Conservation (phyloP, 53 echinoderm and acorn worm species). For the Glandiceps talaboti region DNA sequence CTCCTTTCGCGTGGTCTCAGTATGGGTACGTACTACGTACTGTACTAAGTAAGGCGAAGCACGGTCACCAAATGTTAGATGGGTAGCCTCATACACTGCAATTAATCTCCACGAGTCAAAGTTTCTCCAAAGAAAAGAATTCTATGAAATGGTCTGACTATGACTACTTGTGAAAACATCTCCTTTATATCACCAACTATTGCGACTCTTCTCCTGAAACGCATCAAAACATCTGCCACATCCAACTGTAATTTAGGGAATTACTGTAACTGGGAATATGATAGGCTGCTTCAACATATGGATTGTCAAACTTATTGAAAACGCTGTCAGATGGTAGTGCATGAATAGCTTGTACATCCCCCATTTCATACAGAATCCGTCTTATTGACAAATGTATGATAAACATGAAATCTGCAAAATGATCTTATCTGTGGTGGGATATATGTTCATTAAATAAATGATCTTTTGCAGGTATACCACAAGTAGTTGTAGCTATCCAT, state of each 20-base stretch:
- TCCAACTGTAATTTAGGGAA: not conserved
- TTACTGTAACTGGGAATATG: too few species aligned
- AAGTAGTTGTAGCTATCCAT: too few species aligned
- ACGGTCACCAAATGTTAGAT: not conserved
- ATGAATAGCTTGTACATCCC: too few species aligned
- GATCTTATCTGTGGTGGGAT: too few species aligned
- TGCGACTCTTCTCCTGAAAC: not conserved
- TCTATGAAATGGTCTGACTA: not conserved
- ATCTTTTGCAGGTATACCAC: too few species aligned
- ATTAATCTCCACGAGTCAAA: not conserved
- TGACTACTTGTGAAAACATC: not conserved
- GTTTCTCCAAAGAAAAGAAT: not conserved
- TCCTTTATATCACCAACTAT: not conserved
- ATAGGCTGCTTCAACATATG: too few species aligned
- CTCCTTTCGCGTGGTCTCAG: not conserved
- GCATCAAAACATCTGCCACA: not conserved
- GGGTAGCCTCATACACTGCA: not conserved
- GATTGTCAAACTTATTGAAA: too few species aligned
- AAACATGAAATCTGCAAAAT: too few species aligned
- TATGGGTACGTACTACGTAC: not conserved
- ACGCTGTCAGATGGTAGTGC: too few species aligned
- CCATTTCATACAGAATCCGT: too few species aligned
- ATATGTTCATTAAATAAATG: too few species aligned
- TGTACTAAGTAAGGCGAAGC: not conserved
- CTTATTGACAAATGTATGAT: too few species aligned